Conservation (phyloP, 2,113 vertebrate species). For the human (Homo sapiens) region DNA sequence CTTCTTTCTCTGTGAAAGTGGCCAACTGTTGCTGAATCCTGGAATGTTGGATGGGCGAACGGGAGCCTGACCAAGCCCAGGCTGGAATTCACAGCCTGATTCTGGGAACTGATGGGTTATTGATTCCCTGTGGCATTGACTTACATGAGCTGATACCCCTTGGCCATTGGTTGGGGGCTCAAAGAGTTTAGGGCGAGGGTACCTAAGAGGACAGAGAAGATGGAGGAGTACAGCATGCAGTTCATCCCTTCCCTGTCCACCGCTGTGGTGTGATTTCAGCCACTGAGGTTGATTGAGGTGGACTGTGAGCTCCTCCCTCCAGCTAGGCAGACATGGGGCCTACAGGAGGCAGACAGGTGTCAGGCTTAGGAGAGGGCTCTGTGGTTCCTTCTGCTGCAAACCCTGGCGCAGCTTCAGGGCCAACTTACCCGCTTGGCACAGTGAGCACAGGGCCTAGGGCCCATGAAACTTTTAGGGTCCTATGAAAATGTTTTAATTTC, state of each 20-base stretch:
- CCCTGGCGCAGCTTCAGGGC: neutral
- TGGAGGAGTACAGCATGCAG: neutral
- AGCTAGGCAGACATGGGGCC: rapidly evolving
- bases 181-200: neutral
- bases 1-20: neutral
- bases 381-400: neutral
- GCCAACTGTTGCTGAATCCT: neutral
- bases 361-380: neutral
- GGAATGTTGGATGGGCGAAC: rapidly evolving
- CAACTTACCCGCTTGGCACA: neutral
- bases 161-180: neutral
- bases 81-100: neutral
- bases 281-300: no score
- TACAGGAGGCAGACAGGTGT: neutral
- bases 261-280: neutral
- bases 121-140: neutral
- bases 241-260: rapidly evolving
- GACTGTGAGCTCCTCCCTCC: neutral
- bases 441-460: no score
- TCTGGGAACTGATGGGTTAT: neutral
- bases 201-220: neutral
- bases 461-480: neutral
- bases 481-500: neutral
- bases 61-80: neutral
- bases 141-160: neutral